phyloP scores from a whole-genome alignment of 2,113 vertebrate species.

The Cariama cristata region DNA sequence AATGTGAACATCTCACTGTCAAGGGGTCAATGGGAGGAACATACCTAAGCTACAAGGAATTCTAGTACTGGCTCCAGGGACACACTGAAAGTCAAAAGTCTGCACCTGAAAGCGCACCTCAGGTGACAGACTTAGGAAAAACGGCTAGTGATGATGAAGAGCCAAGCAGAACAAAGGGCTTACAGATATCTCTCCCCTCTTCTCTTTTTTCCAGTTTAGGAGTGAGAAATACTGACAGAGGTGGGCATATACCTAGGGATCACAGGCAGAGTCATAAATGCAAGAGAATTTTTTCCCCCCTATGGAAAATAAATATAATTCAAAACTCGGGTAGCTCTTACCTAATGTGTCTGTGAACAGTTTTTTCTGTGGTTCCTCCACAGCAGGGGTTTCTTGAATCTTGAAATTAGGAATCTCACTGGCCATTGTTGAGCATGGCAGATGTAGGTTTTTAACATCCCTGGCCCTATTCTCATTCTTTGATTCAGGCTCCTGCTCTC shows the following conservation, averaged over 20 bases:
- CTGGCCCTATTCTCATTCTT: not conserved
- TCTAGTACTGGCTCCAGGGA: not conserved
- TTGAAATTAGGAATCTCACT: constrained; percentile 27
- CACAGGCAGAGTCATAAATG: not conserved
- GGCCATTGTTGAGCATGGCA: not conserved
- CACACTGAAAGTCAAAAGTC: not conserved
- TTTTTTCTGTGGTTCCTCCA: not conserved
- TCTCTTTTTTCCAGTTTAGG: not conserved
- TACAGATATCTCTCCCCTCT: not conserved
- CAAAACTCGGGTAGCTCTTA: not conserved
- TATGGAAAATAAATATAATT: not conserved
- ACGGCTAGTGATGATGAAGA: not conserved
- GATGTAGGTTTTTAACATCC: not conserved
- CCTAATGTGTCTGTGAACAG: not conserved
- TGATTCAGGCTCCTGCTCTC: not conserved
- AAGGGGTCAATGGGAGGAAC: not conserved
- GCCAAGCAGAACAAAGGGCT: not conserved
- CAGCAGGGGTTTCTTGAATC: not conserved
- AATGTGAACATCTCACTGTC: not conserved
- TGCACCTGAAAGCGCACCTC: not conserved
- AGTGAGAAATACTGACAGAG: not conserved
- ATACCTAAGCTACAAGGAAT: not conserved
- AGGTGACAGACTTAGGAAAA: not conserved
- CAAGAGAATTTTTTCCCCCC: not conserved
- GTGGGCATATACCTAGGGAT: not conserved